Evolutionary conservation across 2,888 invertebrate species (phyloP), one percentile per base, ranked within the genome.

Genomic region (Euproctis similis): DNA sequence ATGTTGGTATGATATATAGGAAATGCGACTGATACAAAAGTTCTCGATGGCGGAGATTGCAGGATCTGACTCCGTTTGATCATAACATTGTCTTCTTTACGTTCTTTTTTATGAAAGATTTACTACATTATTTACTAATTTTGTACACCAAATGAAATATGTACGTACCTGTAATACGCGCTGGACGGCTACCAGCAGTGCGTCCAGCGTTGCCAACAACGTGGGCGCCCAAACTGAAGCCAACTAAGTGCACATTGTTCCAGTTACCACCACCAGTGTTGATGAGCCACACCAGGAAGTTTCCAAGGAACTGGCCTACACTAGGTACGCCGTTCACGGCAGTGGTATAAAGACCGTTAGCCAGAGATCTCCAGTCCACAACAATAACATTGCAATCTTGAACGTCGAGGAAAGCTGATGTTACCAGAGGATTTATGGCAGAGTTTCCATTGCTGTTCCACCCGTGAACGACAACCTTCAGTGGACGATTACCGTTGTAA

Each of bases 201-300:
- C 73, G 68, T 0, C 77, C 80, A 11, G 76, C 72, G 10, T 41
- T 64, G 2, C 75, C 81, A 1, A 74, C 74, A 1, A 82, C 59
- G 41, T 86, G 86, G 29, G 82, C 78, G 0, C 86, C 85, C 39
- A 86, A 62, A 39, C 84, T 84, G 58, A 74, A 73, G 8, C 86
- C 86, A 4, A 84, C 52, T 6, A 85, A 50, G 36, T 86, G 85
- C 0, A 82, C 59, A 27, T 73, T 64, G 36, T 68, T 68, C 63
- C 70, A 66, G 38, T 71, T 64, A 3, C 73, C 69, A 13, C 80
- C 77, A 12, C 59, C 63, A 1, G 51, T 68, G 26, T 61, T 51
- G 16, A 81, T 51, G 8, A 80, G 62, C 71, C 77, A 81, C 6
- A 59, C 53, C 4, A 86, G 39, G 53, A 86, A 80, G 31, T 65